Base-by-base conservation (phyloP, 2,797 vertebrate genomes). In the Oreonectes daqikongensis region DNA sequence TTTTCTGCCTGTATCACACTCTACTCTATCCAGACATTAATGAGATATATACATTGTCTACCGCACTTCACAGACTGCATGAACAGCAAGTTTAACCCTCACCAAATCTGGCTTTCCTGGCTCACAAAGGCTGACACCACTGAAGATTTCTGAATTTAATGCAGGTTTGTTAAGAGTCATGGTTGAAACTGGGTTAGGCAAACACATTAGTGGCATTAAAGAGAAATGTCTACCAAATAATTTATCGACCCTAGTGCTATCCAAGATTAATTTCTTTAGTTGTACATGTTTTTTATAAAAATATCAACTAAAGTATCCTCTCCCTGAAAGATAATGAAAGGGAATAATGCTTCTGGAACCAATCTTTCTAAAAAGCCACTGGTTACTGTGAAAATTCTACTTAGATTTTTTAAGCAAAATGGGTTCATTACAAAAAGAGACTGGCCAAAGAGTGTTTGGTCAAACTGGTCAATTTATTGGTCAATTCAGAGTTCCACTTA, bases 1-100 rank as follows among this genome's bases (percentile, higher is more conserved):
- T 74, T 79, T 63, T 83, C 77, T 84, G 77, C 78, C 82, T 75
- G 48, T 69, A 66, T 20, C 78, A 84, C 81, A 60, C 70, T 50
- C 82, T 75, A 30, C 42, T 77, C 79, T 78, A 84, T 82, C 80
- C 78, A 71, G 60, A 68, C 2, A 28, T 59, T 35, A 59, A 22
- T 69, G 32, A 57, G 24, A 55, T 26, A 42, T 64, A 40, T 30
- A 69, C 42, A 40, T 55, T 59, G n/a, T 60, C 15, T 59, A 12
- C 52, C 35, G 26, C 26, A 52, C 52, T 59, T 55, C 52, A 44
- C 42, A 78, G 68, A 61, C 61, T 81, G 78, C 83, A 84, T 84
- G 83, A 69, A 72, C 61, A 22, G 55, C 68, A 75, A 69, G 67
- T 61, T 78, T 76, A 77, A 78, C 70, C 52, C 63, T 80, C 28